phyloP scores from a whole-genome alignment of 1,140 invertebrate genomes.

The Drosophila mojavensis region DNA sequence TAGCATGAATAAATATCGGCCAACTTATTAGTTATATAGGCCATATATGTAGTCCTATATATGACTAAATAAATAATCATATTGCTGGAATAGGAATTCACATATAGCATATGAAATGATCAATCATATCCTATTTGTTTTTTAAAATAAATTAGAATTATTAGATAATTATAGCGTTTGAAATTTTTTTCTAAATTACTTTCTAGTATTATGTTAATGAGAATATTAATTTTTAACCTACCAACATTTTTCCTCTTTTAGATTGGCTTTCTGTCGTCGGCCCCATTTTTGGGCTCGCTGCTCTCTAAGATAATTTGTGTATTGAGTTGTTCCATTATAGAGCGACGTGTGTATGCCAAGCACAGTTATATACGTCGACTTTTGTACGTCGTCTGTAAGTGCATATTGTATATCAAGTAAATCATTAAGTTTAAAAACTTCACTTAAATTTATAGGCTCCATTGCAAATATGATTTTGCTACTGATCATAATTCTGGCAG shows the following conservation, averaged over 20 bases:
- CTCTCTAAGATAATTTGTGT: constrained; percentile 63
- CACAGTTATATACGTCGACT: constrained; percentile 54
- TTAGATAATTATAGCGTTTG: too few relatives aligned
- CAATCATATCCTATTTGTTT: too few relatives aligned
- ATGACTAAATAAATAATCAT: too few relatives aligned
- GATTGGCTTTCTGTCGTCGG: constrained; percentile 58
- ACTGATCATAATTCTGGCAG: constrained; percentile 47
- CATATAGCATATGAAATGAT: neutral
- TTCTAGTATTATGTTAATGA: too few relatives aligned
- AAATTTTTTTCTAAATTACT: too few relatives aligned
- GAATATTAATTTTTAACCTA: neutral
- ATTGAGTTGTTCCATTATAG: constrained; percentile 53
- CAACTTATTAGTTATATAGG: too few relatives aligned
- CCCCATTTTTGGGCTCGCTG: constrained; percentile 63
- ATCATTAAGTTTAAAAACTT: too few relatives aligned
- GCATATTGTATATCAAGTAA: neutral
- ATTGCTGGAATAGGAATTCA: neutral
- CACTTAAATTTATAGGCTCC: constrained; percentile 35
- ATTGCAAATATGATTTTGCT: constrained; percentile 42
- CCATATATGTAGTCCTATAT: neutral
- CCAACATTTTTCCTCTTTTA: constrained; percentile 1
- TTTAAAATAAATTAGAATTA: too few relatives aligned
- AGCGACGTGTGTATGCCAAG: constrained; percentile 33
- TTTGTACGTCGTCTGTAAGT: constrained; percentile 66
- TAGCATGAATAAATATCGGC: too few relatives aligned